Evolutionary conservation across 2,888 invertebrate species (phyloP).

Genomic region (Melipona beecheii): DNA sequence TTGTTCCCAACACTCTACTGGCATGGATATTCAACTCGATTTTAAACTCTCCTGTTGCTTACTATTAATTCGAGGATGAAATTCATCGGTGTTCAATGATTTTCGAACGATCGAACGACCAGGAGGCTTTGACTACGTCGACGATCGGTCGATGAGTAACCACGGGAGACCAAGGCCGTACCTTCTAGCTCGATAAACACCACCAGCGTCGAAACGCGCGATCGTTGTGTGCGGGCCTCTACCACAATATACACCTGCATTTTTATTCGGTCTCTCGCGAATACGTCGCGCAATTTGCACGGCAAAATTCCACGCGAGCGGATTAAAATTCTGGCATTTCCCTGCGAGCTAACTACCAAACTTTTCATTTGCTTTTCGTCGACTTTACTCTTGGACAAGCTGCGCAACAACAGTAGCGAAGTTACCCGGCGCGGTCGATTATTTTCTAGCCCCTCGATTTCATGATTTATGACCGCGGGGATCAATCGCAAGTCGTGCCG

Average conservation of each 20-base stretch:
- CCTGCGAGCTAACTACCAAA: neutral
- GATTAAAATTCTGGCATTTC: neutral
- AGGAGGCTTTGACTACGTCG: slow-evolving; percentile 44
- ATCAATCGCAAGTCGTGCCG: neutral
- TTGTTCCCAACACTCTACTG: neutral
- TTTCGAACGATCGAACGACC: slow-evolving; percentile 62
- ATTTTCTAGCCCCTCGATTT: neutral
- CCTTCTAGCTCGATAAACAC: slow-evolving; percentile 74
- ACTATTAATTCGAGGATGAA: neutral
- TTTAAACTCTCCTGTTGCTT: neutral
- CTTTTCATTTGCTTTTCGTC: neutral
- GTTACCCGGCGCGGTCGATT: neutral
- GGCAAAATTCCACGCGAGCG: neutral
- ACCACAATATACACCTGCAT: slow-evolving; percentile 11
- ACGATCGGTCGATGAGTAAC: slow-evolving; percentile 80
- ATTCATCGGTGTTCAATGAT: slow-evolving; percentile 35
- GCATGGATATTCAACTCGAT: neutral
- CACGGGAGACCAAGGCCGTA: slow-evolving; percentile 78
- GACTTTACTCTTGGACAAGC: neutral
- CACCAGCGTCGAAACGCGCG: slow-evolving; percentile 38
- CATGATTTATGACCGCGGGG: neutral
- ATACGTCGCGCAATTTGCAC: slow-evolving; percentile 13
- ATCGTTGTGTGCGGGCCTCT: slow-evolving; percentile 33
- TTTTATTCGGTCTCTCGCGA: slow-evolving; percentile 6
- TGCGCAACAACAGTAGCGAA: neutral